Evolutionary conservation across 2,113 vertebrate species (phyloP).

Genomic region (Pithys albifrons): DNA sequence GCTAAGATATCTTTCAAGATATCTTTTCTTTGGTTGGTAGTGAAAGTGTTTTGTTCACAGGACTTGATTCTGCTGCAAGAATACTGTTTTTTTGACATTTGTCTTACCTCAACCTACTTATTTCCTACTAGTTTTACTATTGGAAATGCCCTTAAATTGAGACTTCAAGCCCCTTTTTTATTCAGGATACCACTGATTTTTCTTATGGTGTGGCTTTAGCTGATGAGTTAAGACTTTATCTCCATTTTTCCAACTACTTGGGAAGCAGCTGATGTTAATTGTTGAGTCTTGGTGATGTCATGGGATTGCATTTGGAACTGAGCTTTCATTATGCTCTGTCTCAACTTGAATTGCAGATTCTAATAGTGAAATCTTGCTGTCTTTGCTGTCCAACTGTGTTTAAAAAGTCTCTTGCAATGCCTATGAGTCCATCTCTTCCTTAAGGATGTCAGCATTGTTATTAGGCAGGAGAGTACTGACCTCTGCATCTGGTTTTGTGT

Average conservation of each 20-base stretch:
- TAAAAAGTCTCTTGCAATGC: slow-evolving; percentile 6
- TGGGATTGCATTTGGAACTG: slow-evolving; percentile 40
- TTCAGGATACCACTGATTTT: background rate
- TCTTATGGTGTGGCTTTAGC: background rate
- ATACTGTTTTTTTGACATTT: background rate
- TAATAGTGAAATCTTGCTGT: background rate
- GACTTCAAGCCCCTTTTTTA: background rate
- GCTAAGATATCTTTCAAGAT: background rate
- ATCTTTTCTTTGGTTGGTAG: background rate
- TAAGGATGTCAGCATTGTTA: slow-evolving; percentile 57
- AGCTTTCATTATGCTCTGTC: slow-evolving; percentile 30
- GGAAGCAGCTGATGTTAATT: slow-evolving; percentile 56
- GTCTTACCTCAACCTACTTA: background rate
- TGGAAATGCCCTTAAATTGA: slow-evolving; percentile 2
- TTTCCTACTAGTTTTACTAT: background rate
- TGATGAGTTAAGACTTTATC: slow-evolving; percentile 14
- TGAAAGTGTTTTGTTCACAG: background rate
- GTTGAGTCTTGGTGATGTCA: slow-evolving; percentile 51
- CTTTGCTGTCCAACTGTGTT: slow-evolving; percentile 22
- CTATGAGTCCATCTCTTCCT: slow-evolving; percentile 30
- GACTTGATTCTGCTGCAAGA: background rate
- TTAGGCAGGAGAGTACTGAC: slow-evolving; percentile 49
- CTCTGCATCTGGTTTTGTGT: slow-evolving; percentile 70
- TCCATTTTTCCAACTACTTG: slow-evolving; percentile 14
- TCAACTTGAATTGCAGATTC: background rate